Percentiles rank a stretch among this genome's conserved stretches.
These are phyloP conservation scores for Malthinus seriepunctatus DNA, from an alignment of 2,888 invertebrate genomes.

Conservation along the genomic window DNA sequence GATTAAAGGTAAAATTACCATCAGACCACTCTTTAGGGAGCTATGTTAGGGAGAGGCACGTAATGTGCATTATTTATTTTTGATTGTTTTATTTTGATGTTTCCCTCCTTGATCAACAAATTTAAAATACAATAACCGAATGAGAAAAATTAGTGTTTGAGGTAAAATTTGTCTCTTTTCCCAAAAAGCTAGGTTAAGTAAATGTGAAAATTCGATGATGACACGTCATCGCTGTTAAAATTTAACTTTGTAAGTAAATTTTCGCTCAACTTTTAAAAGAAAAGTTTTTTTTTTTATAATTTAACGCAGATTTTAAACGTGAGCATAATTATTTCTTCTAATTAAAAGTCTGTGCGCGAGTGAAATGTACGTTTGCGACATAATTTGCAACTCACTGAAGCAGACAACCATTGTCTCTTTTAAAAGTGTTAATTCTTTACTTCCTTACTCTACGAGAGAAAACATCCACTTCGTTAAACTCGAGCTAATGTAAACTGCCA, in stretches of 20 bases:
- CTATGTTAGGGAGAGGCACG: too few relatives aligned
- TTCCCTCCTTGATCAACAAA: too few relatives aligned
- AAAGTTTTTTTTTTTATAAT: neutral
- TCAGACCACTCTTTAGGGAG: too few relatives aligned
- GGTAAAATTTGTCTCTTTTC: too few relatives aligned
- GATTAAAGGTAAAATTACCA: too few relatives aligned
- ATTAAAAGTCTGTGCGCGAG: constrained; percentile 29
- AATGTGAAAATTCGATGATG: too few relatives aligned
- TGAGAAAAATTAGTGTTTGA: too few relatives aligned
- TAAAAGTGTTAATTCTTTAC: constrained; percentile 33
- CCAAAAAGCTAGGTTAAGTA: too few relatives aligned
- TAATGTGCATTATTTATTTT: too few relatives aligned
- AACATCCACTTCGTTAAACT: constrained; percentile 29
- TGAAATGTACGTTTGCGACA: constrained; percentile 24
- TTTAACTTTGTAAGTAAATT: constrained; percentile 3
- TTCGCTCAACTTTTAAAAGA: neutral
- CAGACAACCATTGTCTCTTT: constrained; percentile 31
- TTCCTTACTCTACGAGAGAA: constrained; percentile 20
- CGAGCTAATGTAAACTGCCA: constrained; percentile 24
- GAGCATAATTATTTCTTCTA: constrained; percentile 25
- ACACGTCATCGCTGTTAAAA: neutral
- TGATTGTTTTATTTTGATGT: too few relatives aligned
- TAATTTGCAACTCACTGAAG: constrained; percentile 32
- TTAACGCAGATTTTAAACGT: constrained; percentile 15
- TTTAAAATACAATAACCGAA: too few relatives aligned